Conservation (phyloP, 2,113 vertebrate species). For the Aspiorhynchus laticeps region DNA sequence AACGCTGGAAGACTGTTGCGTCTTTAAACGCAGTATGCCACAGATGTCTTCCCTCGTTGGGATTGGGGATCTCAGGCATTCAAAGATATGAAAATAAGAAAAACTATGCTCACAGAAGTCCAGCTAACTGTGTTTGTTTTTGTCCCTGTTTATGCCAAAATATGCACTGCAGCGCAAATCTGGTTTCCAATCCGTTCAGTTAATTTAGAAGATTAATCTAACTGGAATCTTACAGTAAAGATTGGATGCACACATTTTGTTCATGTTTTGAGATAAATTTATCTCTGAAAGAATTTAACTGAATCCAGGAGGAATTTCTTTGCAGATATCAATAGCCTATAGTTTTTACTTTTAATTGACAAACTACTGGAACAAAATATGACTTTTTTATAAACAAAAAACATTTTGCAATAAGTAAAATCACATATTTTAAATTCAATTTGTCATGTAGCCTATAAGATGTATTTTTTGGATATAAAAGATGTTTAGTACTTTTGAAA, state of each 20-base stretch:
- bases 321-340: no score
- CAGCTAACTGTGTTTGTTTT: not conserved
- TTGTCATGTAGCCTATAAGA: not conserved
- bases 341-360: not conserved
- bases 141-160: not conserved
- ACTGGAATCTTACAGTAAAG: not conserved
- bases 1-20: constrained; percentile 39
- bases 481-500: not conserved
- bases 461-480: not conserved
- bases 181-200: not conserved
- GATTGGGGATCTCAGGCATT: constrained; percentile 40
- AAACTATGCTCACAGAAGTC: not conserved
- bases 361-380: not conserved
- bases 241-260: not conserved
- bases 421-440: not conserved
- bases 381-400: not conserved
- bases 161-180: not conserved
- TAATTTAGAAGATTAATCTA: constrained; percentile 1
- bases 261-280: not conserved
- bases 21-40: constrained; percentile 48
- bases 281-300: not conserved
- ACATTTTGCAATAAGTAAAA: not conserved
- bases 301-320: not conserved
- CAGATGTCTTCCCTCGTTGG: constrained; percentile 50
- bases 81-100: constrained; percentile 1